Evolutionary conservation across 2,888 invertebrate genomes (phyloP).

Genomic region (Epirrita christyi): DNA sequence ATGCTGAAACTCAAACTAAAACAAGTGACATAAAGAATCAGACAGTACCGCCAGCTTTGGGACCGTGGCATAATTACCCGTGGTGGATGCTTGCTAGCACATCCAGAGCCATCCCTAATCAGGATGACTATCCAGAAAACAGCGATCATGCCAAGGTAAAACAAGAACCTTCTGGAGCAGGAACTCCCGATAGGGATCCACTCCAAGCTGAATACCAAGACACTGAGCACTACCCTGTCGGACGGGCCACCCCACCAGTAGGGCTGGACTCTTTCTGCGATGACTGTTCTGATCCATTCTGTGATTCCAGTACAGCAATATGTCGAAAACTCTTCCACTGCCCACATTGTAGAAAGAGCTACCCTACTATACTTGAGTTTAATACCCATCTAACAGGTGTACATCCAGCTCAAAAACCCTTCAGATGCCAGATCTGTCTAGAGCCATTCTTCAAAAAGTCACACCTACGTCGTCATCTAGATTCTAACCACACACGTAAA

Average conservation of each 20-base stretch:
- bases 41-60: slow-evolving; percentile 67
- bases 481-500: slow-evolving; percentile 79
- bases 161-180: slow-evolving; percentile 73
- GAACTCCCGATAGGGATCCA: slow-evolving; percentile 74
- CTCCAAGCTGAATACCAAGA: slow-evolving; percentile 59
- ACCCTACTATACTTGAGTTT: slow-evolving; percentile 81
- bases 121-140: slow-evolving; percentile 76
- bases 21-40: slow-evolving; percentile 74
- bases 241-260: slow-evolving; percentile 69
- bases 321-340: slow-evolving; percentile 82
- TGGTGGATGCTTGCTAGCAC: slow-evolving; percentile 84
- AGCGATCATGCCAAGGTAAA: slow-evolving; percentile 78
- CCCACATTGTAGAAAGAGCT: slow-evolving; percentile 83
- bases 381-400: slow-evolving; percentile 82
- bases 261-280: slow-evolving; percentile 80
- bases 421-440: slow-evolving; percentile 82
- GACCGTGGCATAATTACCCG: slow-evolving; percentile 81
- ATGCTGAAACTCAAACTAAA: slow-evolving; percentile 83
- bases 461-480: slow-evolving; percentile 79
- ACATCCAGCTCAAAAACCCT: slow-evolving; percentile 81
- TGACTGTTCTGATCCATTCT: slow-evolving; percentile 82
- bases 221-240: slow-evolving; percentile 66
- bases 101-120: slow-evolving; percentile 73
- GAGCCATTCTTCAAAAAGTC: slow-evolving; percentile 82
- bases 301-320: slow-evolving; percentile 74